phyloP scores from a whole-genome alignment of 1,140 invertebrate species.

The Cyrtorhinus lividipennis region DNA sequence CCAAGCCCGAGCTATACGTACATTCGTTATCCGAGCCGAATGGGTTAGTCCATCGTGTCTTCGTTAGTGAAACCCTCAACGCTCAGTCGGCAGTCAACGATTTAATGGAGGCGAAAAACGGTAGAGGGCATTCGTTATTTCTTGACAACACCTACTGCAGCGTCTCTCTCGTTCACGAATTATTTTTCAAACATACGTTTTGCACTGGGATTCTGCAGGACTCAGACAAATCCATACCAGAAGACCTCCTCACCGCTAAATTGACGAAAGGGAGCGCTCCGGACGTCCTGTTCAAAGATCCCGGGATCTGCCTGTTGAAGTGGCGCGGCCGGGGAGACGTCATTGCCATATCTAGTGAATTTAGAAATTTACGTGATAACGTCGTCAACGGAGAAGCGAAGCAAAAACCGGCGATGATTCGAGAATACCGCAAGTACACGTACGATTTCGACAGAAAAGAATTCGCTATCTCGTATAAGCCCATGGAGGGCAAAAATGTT shows the following conservation, averaged over 20 bases:
- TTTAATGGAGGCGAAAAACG: not conserved
- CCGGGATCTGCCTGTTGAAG: not conserved
- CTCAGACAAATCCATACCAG: not conserved
- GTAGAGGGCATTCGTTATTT: not conserved
- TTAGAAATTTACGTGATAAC: not conserved
- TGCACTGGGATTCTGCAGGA: not conserved
- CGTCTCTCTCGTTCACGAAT: not conserved
- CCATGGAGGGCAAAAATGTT: not conserved
- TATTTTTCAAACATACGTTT: not conserved
- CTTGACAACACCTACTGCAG: not conserved
- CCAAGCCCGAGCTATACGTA: not conserved
- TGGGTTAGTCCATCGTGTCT: not conserved
- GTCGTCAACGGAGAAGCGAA: not conserved
- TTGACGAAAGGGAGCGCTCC: not conserved
- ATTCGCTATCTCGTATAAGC: not conserved
- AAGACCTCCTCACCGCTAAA: not conserved
- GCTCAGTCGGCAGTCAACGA: not conserved
- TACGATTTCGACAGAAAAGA: not conserved
- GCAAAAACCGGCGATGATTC: not conserved
- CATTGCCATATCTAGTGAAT: not conserved
- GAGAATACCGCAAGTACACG: not conserved
- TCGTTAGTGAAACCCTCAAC: not conserved
- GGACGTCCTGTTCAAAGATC: not conserved
- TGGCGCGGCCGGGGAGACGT: not conserved
- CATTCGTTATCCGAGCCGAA: not conserved